phyloP scores from a whole-genome alignment of 2,113 vertebrate genomes.

The Oncorhynchus clarkii region DNA sequence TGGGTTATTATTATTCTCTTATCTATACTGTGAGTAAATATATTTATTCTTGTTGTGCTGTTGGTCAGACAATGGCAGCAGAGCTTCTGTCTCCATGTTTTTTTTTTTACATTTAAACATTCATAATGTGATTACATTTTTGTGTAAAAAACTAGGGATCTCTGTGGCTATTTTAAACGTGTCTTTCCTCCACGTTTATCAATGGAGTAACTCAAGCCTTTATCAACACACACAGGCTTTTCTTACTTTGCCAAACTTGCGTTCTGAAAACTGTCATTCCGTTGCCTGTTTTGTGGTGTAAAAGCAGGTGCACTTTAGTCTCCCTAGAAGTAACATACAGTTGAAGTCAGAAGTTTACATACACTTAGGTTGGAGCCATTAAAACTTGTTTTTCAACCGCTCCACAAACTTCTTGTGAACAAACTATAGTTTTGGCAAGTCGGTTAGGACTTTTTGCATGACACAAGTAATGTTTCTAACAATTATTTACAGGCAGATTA shows the following conservation, averaged over 20 bases:
- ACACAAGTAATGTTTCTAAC: too few species aligned
- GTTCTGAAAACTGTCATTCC: slow-evolving; percentile 61
- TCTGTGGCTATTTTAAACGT: neutral
- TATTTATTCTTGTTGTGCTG: slow-evolving; percentile 75
- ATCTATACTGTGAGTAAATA: slow-evolving; percentile 54
- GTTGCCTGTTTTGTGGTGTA: slow-evolving; percentile 7
- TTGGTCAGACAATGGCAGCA: slow-evolving; percentile 62
- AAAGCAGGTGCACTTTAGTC: slow-evolving; percentile 3
- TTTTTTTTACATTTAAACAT: slow-evolving; percentile 63
- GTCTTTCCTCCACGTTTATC: too few species aligned
- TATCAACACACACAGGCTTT: slow-evolving; percentile 11
- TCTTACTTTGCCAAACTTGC: slow-evolving; percentile 37
- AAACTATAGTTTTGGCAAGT: too few species aligned
- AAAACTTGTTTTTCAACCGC: too few species aligned
- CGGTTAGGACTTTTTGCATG: too few species aligned
- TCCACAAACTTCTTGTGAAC: too few species aligned
- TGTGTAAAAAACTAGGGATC: slow-evolving; percentile 73
- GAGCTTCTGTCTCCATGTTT: slow-evolving; percentile 68
- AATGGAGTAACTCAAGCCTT: slow-evolving; percentile 26
- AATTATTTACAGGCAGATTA: too few species aligned
- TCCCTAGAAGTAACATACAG: too few species aligned
- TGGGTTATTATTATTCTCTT: slow-evolving; percentile 38
- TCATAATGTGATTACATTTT: slow-evolving; percentile 56
- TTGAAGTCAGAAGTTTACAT: too few species aligned
- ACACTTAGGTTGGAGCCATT: too few species aligned